Percentiles rank a stretch among this genome's conserved stretches.
Conservation (phyloP, 2,113 vertebrate species). For the Vombatus ursinus region DNA sequence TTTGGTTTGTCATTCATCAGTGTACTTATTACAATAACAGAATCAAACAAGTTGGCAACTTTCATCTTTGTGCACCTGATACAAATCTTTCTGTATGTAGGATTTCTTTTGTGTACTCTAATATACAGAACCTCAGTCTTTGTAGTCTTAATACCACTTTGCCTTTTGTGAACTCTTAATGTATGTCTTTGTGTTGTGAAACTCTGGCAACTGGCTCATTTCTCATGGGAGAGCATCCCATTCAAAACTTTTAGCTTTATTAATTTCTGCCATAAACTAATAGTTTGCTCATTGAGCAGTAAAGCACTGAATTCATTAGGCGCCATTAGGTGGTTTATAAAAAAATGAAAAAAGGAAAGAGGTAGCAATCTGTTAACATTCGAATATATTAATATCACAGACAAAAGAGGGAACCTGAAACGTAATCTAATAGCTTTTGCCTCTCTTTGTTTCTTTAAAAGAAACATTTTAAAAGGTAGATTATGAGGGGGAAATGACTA, state of each 20-base stretch:
- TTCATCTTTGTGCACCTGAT: background rate
- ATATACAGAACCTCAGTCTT: background rate
- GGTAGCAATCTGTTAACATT: background rate
- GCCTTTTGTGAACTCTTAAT: slow-evolving; percentile 14
- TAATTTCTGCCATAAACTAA: background rate
- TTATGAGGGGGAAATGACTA: background rate
- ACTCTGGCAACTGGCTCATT: slow-evolving; percentile 4
- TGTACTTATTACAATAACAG: background rate
- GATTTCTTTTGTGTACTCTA: background rate
- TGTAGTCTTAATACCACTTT: slow-evolving; percentile 27
- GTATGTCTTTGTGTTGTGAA: background rate
- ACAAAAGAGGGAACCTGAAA: background rate
- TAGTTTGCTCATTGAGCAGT: slow-evolving; percentile 34
- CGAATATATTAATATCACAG: background rate
- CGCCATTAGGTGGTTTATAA: slow-evolving; percentile 13
- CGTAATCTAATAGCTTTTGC: background rate
- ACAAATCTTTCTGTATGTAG: background rate
- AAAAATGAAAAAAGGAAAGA: background rate
- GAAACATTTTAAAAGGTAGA: background rate
- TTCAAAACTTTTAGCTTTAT: background rate
- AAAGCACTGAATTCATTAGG: slow-evolving; percentile 23
- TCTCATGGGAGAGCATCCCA: background rate
- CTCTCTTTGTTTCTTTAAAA: slow-evolving; percentile 22
- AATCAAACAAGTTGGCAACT: background rate
- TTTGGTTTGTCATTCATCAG: background rate